Percentiles rank a stretch among this genome's conserved stretches.
Conservation (phyloP, 2,113 vertebrate species). For the Hiodon alosoides region DNA sequence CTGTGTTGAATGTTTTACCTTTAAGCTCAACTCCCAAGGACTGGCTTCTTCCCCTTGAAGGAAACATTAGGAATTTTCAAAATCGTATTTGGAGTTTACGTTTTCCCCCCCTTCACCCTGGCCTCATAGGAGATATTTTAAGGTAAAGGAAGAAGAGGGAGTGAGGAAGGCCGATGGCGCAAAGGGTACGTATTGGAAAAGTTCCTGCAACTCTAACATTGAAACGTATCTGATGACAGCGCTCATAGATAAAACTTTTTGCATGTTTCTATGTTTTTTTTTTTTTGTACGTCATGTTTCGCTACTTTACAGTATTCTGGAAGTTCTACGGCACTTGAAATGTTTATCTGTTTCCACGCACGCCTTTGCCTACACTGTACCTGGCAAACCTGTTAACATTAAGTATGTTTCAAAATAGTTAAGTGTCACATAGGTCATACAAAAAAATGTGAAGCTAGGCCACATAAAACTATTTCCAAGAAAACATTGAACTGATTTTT, state of each 20-base stretch:
- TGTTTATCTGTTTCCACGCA: neutral
- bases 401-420: slow-evolving; percentile 5
- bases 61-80: slow-evolving; percentile 66
- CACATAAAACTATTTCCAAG: neutral
- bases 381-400: slow-evolving; percentile 7
- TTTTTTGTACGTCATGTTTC: neutral
- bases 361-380: neutral
- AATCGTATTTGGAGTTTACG: slow-evolving; percentile 62
- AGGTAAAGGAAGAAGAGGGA: slow-evolving; percentile 74
- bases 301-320: neutral
- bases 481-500: neutral
- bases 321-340: too few relatives aligned
- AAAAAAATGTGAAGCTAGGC: neutral
- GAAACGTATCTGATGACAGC: slow-evolving; percentile 61
- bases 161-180: slow-evolving; percentile 84
- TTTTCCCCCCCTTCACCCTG: slow-evolving; percentile 73
- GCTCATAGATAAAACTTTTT: slow-evolving; percentile 39
- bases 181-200: slow-evolving; percentile 85
- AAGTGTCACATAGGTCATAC: neutral
- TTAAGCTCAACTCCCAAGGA: slow-evolving; percentile 31
- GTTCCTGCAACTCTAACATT: slow-evolving; percentile 54
- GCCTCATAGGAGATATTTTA: slow-evolving; percentile 77
- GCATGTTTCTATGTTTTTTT: neutral
- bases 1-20: slow-evolving; percentile 56
- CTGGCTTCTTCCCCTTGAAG: slow-evolving; percentile 46